Evolutionary conservation across 2,113 vertebrate species (phyloP), one percentile per base, ranked within the genome.

Genomic region (Triplophysa tibetana): DNA sequence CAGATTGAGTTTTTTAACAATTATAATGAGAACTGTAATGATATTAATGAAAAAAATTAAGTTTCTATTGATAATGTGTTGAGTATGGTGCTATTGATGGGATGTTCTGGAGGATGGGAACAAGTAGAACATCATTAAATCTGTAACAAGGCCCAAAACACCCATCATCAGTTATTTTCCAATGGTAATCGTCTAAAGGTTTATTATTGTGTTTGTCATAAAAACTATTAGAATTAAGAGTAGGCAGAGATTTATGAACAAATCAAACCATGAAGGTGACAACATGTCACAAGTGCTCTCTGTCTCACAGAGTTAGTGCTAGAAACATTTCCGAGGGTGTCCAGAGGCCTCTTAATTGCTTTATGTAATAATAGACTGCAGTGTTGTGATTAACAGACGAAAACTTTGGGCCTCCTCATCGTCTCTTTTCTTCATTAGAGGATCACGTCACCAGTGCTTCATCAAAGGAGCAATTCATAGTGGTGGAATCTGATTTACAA

Each of bases 311-410:
- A 77, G 85, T 89, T 80, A 84, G 76, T 82, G 77, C 84, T 83
- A 85, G 85, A 89, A 84, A 87, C 85, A 85, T 85, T 87, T 85
- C 83, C 87, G 61, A 83, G 77, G 70, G 87, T 88, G 83, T 65
- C 19, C 29, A 0, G 52, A 77, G 88, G 89, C 70, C 90, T 89
- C 88, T 80, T 92, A 91, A 92, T 90, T 91, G 85, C 88, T 89
- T 90, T 92, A 90, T 89, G 89, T 90, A 91, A 92, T 90, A 88
- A 88, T 84, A 89, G 82, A 63, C 85, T 82, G 64, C 88, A 87
- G 83, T 78, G 84, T 86, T 87, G 86, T 79, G 87, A 88, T 81
- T 85, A 78, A 81, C 87, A 85, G 90, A 88, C 88, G 82, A 89
- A 87, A 84, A 87, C 33, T 23, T 54, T 56, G 78, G 81, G 84